Evolutionary conservation across 2,113 vertebrate genomes (phyloP), one percentile per base, ranked within the genome.

Genomic region (Collichthys lucidus): DNA sequence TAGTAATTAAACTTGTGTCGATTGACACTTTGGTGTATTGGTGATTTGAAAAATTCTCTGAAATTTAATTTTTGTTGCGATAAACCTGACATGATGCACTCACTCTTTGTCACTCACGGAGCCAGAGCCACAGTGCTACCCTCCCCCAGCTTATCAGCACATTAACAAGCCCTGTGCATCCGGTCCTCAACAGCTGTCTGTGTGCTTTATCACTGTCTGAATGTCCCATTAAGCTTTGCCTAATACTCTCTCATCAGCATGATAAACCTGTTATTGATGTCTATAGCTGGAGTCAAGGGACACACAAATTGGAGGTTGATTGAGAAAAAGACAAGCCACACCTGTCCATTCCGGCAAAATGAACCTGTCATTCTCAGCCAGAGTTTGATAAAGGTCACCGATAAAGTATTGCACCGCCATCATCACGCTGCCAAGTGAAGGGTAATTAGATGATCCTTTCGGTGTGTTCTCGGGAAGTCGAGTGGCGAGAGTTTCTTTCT

Each of bases 181-280:
- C 66, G 62, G 63, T 83, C 83, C 65, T 89, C 80, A 90, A 65
- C 91, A 93, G 88, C 91, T 92, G 92, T 90, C 88, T 85, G 76
- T 72, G 68, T 60, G 79, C 81, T 93, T 80, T 79, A 91, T 91
- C 90, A 91, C 82, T 85, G 89, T 91, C 88, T 83, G 66, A 80
- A 87, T 77, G 82, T 86, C 83, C 87, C 82, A 90, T 91, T 93
- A 93, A 80, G 83, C 84, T 88, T 76, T 78, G 83, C 77, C 81
- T 90, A 89, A 92, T 89, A 79, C 83, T 83, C 79, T 88, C 82
- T 87, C 91, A 86, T 93, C 90, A 89, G 82, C 86, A 82, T 87
- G 84, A 92, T 91, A 80, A 91, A 90, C 85, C 75, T 83, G 85
- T 90, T 91, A 89, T 82, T 91, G 91, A 84, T 91, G 83, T 69